Base-by-base conservation (phyloP, 1,140 invertebrate genomes). In the Calephelis nemesis region DNA sequence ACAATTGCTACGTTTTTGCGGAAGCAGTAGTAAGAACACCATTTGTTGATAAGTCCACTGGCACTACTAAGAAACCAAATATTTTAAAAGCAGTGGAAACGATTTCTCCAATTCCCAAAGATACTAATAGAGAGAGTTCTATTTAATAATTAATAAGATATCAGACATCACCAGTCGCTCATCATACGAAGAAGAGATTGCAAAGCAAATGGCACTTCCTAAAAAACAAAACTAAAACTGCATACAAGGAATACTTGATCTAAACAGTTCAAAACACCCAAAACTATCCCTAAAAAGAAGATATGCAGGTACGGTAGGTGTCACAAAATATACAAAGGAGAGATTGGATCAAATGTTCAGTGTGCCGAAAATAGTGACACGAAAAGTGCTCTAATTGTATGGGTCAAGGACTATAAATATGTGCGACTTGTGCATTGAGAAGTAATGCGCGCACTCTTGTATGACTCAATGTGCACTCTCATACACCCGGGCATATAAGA, bases 151-250 rank as follows among this genome's bases (percentile, higher is more conserved):
- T 15, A n/a, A 8, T 54, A 54, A 54, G 15, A 54, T 19, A 19
- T 54, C 50, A 54, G 50, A 54, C 4, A 19, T 54, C 9, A 54
- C 19, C 3, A 54, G 50, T 13, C 19, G 50, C 15, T 30, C 47
- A 65, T 42, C 62, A 30, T 63, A 65, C 47, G 50, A 65, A 65
- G 49, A 65, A 65, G 9, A 65, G 49, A 49, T 65, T 65, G 63
- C 50, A 48, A 49, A 65, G 11, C 47, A 65, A 65, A 65, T 49
- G 11, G 30, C 15, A 19, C 47, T 65, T 50, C 47, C 30, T 30
- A 45, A 65, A 65, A 65, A 1, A 12, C 49, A n/a, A 50, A 54
- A 4, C 50, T 54, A 19, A 19, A 65, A 65, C 13, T 11, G 19
- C 7, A 30, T 11, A 19, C 5, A 65, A 30, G 39, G 47, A 49